These are phyloP conservation scores for Agrochola circellaris DNA, from an alignment of 2,888 invertebrate genomes.

Conservation along the genomic window DNA sequence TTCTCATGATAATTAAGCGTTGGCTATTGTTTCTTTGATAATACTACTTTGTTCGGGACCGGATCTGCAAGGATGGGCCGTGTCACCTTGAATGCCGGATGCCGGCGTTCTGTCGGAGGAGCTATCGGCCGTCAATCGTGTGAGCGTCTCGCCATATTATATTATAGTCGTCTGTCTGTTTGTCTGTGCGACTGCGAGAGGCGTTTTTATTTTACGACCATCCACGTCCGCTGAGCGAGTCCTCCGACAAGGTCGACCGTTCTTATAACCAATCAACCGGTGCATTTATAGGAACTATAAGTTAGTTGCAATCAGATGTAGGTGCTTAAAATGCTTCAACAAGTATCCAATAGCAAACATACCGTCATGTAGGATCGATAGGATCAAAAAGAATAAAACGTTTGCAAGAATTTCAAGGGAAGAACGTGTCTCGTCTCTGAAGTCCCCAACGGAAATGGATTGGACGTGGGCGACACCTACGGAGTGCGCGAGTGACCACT, in stretches of 20 bases:
- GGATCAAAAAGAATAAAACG: conserved; percentile 67
- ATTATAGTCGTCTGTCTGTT: conserved; percentile 84
- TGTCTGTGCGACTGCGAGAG: conserved; percentile 83
- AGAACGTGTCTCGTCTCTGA: conserved; percentile 76
- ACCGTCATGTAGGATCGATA: conserved; percentile 46
- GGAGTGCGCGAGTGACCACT: conserved; percentile 81
- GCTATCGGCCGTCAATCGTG: conserved; percentile 89
- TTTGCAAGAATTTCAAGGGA: conserved; percentile 72
- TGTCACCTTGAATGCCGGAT: conserved; percentile 90
- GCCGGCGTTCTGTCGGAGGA: conserved; percentile 84
- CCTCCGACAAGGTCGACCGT: conserved; percentile 85
- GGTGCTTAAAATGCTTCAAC: conserved; percentile 27
- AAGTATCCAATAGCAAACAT: conserved; percentile 25
- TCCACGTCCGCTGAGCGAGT: conserved; percentile 85
- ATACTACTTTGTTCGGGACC: conserved; percentile 73
- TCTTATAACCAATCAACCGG: conserved; percentile 74
- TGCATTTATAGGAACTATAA: conserved; percentile 74
- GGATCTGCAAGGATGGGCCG: conserved; percentile 87
- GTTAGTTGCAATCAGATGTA: conserved; percentile 28
- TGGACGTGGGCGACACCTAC: conserved; percentile 87
- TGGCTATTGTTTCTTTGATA: conserved; percentile 64
- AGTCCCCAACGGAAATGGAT: conserved; percentile 83
- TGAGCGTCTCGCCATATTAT: conserved; percentile 84
- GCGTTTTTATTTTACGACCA: conserved; percentile 88
- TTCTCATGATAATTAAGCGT: conserved; percentile 54